Evolutionary conservation across 2,797 vertebrate species (phyloP), one percentile per base, ranked within the genome.

Genomic region (Pangasius mekongensis): DNA sequence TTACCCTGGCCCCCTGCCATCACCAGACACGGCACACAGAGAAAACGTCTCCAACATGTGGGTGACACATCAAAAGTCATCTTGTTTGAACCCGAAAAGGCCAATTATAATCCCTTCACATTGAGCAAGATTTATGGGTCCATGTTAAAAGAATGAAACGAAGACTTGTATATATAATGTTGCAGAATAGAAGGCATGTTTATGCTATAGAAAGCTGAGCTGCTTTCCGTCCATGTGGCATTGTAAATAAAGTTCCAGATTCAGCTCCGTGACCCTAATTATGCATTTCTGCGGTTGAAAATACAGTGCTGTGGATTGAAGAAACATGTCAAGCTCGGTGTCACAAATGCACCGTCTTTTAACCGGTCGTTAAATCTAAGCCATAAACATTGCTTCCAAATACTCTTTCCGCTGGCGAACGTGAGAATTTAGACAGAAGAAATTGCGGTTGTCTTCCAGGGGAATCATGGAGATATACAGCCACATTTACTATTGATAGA

Each of bases 61-160:
- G 89, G 92, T 92, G 91, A 87, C 91, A 93, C 93, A 94, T 95
- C 92, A 94, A 94, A 95, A 90, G 60, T 47, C 84, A 83, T 69
- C 56, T 85, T n/a, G 58, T 81, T 91, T 86, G 76, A 83, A 83
- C 91, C 88, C 92, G 67, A 90, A 91, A 80, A 36, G 81, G 90
- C 88, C 87, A 81, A 89, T 93, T 92, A 93, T 93, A 94, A 94
- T 90, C 80, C 89, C 89, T 77, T 92, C 90, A 82, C 88, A 92
- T 89, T 85, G 52, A 93, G 82, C 83, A 89, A 92, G 92, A 94
- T 95, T 95, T 95, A 95, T 90, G 88, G 91, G 91, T 90, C 91
- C 91, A 58, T 89, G 88, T 86, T 92, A 89, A 85, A 91, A 83
- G 86, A 90, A 84, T 87, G 91, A 91, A 90, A 93, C 84, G 77